A percentile compares a stretch with the other conserved stretches of the same genome.
Conservation (phyloP, 2,888 invertebrate genomes). For the Drosophila gaucha region DNA sequence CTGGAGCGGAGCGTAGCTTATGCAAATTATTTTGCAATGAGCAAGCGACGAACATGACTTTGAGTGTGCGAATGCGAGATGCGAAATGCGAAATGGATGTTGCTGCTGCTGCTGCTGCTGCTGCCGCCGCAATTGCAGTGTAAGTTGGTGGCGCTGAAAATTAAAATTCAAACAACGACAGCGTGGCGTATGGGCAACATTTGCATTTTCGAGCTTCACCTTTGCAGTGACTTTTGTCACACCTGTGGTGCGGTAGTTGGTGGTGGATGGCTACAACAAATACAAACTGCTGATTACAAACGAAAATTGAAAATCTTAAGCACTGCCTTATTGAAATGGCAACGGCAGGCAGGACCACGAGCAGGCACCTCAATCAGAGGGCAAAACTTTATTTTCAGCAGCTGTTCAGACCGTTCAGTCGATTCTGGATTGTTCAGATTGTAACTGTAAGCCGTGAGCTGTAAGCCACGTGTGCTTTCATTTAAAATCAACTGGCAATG, state of each 20-base stretch:
- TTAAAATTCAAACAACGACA: conserved; percentile 75
- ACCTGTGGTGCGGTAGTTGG: conserved; percentile 51
- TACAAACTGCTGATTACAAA: conserved; percentile 71
- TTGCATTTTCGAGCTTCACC: conserved; percentile 72
- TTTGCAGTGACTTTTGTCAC: conserved; percentile 74
- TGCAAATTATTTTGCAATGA: conserved; percentile 77
- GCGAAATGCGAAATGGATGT: conserved; percentile 16
- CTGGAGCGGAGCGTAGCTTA: conserved; percentile 46
- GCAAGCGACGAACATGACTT: conserved; percentile 64
- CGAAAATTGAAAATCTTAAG: conserved; percentile 80
- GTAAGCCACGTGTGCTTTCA: conserved; percentile 75
- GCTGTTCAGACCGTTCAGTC: conserved; percentile 58
- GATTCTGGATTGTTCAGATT: conserved; percentile 41
- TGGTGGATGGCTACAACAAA: conserved; percentile 31
- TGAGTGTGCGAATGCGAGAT: conserved; percentile 49
- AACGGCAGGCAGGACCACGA: conserved; percentile 23
- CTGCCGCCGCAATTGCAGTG: conserved; percentile 54
- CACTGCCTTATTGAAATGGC: conserved; percentile 67
- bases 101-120: conserved; percentile 6
- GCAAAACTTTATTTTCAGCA: conserved; percentile 70
- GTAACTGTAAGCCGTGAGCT: conserved; percentile 13
- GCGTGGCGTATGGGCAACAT: conserved; percentile 73
- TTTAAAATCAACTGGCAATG: conserved; percentile 71
- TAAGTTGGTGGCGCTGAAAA: conserved; percentile 65
- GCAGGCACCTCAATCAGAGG: conserved; percentile 34